A percentile compares a stretch with the other conserved stretches of the same genome.
Evolutionary conservation across 2,113 vertebrate genomes (phyloP).

Genomic region (Cephalopholis sonnerati): DNA sequence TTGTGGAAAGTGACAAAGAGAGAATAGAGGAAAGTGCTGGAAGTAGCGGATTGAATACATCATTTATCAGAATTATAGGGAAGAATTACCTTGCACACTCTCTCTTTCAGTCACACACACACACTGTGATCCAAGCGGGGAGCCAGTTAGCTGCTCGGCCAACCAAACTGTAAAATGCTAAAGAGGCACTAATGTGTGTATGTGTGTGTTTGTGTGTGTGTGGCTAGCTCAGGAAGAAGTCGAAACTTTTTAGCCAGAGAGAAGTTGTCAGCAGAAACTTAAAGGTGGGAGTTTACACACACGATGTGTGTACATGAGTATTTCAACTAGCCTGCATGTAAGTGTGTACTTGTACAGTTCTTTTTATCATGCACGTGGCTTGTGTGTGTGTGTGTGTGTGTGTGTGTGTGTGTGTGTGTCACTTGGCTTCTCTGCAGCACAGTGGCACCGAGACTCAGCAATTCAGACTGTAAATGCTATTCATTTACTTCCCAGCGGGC

Average conservation of each 20-base stretch:
- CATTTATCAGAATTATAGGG: conserved; percentile 53
- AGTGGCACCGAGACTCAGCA: conserved; percentile 1
- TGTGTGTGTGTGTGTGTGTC: no score
- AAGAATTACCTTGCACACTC: background rate
- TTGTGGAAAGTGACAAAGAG: conserved; percentile 1
- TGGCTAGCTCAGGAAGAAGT: background rate
- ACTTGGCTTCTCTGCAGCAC: conserved; percentile 8
- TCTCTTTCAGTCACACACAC: background rate
- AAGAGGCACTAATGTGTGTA: background rate
- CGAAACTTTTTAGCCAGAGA: background rate
- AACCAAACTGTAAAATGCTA: conserved; percentile 16
- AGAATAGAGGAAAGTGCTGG: background rate
- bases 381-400: no score
- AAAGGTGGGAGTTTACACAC: background rate
- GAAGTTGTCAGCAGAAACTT: conserved; percentile 1
- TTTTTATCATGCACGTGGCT: background rate
- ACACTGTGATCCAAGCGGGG: background rate
- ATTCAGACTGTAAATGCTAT: conserved; percentile 30
- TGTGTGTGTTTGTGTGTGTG: background rate
- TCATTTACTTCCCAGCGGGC: conserved; percentile 44
- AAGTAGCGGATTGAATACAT: conserved; percentile 28
- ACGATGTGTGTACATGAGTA: background rate
- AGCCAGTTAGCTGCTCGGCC: background rate
- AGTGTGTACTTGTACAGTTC: background rate
- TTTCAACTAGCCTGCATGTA: background rate